These are phyloP conservation scores for Crocallis elinguaria DNA, from an alignment of 2,888 invertebrate species.

Conservation along the genomic window DNA sequence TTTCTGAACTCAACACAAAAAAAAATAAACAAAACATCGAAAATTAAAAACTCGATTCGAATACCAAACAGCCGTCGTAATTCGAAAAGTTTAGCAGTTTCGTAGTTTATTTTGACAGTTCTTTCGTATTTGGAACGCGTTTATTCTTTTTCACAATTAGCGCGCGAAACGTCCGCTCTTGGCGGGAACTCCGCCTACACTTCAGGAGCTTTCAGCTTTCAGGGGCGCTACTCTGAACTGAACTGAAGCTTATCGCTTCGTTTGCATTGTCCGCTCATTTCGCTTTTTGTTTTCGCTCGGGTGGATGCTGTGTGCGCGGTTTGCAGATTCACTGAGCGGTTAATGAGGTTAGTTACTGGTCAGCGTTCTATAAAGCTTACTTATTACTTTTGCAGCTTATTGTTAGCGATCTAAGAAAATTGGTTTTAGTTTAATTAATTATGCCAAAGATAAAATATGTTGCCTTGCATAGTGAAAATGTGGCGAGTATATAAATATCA, in stretches of 20 bases:
- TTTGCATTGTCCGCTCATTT: slow-evolving; percentile 3
- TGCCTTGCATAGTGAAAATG: no score
- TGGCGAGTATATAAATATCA: no score
- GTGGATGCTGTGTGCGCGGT: neutral
- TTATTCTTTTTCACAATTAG: slow-evolving; percentile 3
- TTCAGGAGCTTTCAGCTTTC: slow-evolving; percentile 52
- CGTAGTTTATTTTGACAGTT: neutral
- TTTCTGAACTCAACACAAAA: neutral
- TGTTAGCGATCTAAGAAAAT: no score
- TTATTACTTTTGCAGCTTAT: no score
- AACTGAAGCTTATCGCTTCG: slow-evolving; percentile 12
- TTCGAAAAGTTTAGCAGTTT: neutral
- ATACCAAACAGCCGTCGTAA: neutral
- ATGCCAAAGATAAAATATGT: no score
- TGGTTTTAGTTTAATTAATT: no score
- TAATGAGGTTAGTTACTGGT: neutral
- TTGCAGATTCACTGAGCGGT: slow-evolving; percentile 9
- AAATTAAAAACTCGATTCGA: neutral
- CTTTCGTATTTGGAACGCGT: slow-evolving; percentile 30
- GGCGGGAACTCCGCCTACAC: slow-evolving; percentile 47
- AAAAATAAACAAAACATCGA: neutral
- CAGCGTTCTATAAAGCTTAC: neutral
- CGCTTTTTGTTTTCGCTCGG: slow-evolving; percentile 3
- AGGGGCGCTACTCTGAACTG: slow-evolving; percentile 30
- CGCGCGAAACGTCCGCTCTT: slow-evolving; percentile 48